Conservation (phyloP, 30 jellyfish, hydroid and myxozoan genomes). For the Turritopsis rubra region DNA sequence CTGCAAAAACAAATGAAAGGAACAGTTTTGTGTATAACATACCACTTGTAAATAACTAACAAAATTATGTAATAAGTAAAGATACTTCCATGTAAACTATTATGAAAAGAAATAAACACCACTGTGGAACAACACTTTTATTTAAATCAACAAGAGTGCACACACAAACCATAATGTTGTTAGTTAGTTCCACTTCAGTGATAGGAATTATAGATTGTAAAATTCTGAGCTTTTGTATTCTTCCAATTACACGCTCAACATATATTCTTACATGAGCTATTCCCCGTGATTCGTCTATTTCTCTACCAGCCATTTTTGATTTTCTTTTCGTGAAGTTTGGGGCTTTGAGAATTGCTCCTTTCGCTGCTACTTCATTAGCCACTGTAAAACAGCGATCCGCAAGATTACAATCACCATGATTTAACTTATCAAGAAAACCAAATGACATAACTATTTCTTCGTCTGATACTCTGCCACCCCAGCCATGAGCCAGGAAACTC, state of each 20-base stretch:
- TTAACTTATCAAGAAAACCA: slow-evolving; percentile 40
- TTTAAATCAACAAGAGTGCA: slow-evolving; percentile 24
- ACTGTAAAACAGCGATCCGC: slow-evolving; percentile 28
- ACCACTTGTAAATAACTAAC: no score
- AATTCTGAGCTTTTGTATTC: no score
- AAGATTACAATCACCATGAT: slow-evolving; percentile 41
- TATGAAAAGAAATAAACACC: neutral
- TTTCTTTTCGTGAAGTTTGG: slow-evolving; percentile 8
- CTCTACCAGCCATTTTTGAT: neutral
- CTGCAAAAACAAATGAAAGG: slow-evolving; percentile 3
- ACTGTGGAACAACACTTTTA: neutral
- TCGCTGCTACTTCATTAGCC: slow-evolving; percentile 3
- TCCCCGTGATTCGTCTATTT: slow-evolving; percentile 15
- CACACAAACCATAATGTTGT: slow-evolving; percentile 22
- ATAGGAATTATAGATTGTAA: slow-evolving; percentile 18
- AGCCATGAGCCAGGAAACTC: slow-evolving; percentile 38
- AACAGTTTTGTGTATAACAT: no score
- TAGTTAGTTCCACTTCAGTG: slow-evolving; percentile 21
- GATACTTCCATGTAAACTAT: no score
- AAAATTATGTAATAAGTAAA: no score
- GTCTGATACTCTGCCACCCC: slow-evolving; percentile 54
- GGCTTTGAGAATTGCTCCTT: slow-evolving; percentile 1
- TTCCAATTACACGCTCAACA: slow-evolving; percentile 39
- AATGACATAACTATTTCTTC: slow-evolving; percentile 26
- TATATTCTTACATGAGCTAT: slow-evolving; percentile 23